Percentiles rank a stretch among this genome's conserved stretches.
Evolutionary conservation across 2,888 invertebrate species (phyloP).

Genomic region (Limnephilus lunatus): DNA sequence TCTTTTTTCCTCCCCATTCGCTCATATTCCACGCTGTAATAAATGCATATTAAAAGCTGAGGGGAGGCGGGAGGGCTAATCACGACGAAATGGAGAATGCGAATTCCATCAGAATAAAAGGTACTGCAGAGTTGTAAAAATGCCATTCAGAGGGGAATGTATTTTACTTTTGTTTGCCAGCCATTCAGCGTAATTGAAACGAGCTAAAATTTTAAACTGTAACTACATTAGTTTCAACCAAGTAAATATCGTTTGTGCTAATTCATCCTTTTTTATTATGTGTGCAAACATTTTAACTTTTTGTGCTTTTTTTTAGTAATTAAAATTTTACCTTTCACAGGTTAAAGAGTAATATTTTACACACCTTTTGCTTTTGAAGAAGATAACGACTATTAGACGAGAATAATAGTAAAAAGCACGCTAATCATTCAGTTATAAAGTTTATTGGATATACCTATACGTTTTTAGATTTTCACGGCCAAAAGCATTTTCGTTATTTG

Average conservation of each 20-base stretch:
- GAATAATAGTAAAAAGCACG: too few species aligned
- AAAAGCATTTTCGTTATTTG: too few species aligned
- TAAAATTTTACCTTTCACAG: background rate
- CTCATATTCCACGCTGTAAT: slow-evolving; percentile 53
- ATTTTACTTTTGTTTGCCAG: slow-evolving; percentile 33
- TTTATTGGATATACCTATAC: too few species aligned
- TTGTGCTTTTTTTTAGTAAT: background rate
- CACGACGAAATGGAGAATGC: slow-evolving; percentile 47
- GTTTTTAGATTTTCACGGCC: too few species aligned
- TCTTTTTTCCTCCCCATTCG: slow-evolving; percentile 38
- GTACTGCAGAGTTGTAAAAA: slow-evolving; percentile 12
- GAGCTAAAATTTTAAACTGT: slow-evolving; percentile 4
- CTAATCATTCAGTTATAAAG: too few species aligned
- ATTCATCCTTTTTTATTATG: background rate
- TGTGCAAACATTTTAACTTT: background rate
- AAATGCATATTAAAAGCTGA: slow-evolving; percentile 51
- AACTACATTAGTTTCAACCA: background rate
- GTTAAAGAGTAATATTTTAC: too few species aligned
- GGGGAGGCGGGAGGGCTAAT: slow-evolving; percentile 52
- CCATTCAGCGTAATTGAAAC: slow-evolving; percentile 21
- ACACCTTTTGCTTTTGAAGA: too few species aligned
- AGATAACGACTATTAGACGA: too few species aligned
- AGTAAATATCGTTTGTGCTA: background rate
- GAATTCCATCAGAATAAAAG: slow-evolving; percentile 52
- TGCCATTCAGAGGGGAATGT: slow-evolving; percentile 22